Conservation (phyloP, 1,140 invertebrate genomes). For the Venustaconcha ellipsiformis region DNA sequence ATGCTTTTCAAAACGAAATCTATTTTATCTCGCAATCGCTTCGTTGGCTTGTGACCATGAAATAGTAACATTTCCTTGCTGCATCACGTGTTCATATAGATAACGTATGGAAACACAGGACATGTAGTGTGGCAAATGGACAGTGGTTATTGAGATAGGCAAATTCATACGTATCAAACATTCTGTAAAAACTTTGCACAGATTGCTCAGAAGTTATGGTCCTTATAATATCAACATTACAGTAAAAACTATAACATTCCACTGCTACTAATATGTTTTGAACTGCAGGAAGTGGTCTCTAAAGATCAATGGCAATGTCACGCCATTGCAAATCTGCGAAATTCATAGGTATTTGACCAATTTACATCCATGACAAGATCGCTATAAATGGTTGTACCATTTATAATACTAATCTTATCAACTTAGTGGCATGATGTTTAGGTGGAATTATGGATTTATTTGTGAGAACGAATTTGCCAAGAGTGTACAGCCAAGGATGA, state of each 20-base stretch:
- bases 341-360: constrained; percentile 33
- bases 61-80: constrained; percentile 24
- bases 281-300: constrained; percentile 37
- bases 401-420: constrained; percentile 8
- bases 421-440: constrained; percentile 4
- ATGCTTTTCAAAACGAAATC: constrained; percentile 41
- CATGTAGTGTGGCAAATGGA: constrained; percentile 33
- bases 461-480: constrained; percentile 29
- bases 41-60: constrained; percentile 42
- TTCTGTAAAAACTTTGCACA: constrained; percentile 13
- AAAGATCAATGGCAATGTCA: constrained; percentile 37
- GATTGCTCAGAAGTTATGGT: constrained; percentile 20
- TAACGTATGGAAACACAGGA: constrained; percentile 21
- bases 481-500: constrained; percentile 23
- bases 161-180: constrained; percentile 36
- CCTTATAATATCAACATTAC: constrained; percentile 36
- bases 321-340: constrained; percentile 34
- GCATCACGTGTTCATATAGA: constrained; percentile 15
- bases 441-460: constrained; percentile 32
- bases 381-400: constrained; percentile 25
- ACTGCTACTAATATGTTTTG: constrained; percentile 31
- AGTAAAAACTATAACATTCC: constrained; percentile 37
- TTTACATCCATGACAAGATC: constrained; percentile 39
- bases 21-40: constrained; percentile 35
- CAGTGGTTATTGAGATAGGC: constrained; percentile 7